Evolutionary conservation across 2,888 invertebrate species (phyloP).

Genomic region (Lamproptera curius): DNA sequence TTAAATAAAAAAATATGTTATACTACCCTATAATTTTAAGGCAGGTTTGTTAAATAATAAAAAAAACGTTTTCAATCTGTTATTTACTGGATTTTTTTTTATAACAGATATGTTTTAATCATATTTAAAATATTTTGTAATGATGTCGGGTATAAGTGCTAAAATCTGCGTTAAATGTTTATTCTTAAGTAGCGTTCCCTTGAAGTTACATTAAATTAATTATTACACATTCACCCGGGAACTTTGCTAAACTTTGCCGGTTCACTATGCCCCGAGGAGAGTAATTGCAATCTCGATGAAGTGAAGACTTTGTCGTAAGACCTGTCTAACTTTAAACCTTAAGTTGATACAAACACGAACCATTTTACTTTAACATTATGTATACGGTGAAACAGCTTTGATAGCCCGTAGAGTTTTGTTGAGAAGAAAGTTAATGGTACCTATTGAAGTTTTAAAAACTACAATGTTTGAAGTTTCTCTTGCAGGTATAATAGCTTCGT

Average conservation of each 20-base stretch:
- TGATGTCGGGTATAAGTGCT: too few relatives aligned
- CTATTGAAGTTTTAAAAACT: neutral
- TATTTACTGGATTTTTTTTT: too few relatives aligned
- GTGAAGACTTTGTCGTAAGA: conserved; percentile 11
- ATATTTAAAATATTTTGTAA: too few relatives aligned
- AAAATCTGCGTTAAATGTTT: conserved; percentile 35
- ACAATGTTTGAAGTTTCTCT: too few relatives aligned
- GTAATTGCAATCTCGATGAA: conserved; percentile 18
- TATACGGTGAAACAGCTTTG: neutral
- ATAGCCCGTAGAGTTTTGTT: conserved; percentile 9
- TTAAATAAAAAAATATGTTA: too few relatives aligned
- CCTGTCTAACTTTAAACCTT: conserved; percentile 16
- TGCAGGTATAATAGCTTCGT: too few relatives aligned
- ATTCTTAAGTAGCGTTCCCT: conserved; percentile 49
- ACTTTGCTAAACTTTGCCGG: conserved; percentile 53
- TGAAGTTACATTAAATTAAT: conserved; percentile 58
- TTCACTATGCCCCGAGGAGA: conserved; percentile 34
- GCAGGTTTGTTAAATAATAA: too few relatives aligned
- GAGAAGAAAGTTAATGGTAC: conserved; percentile 12
- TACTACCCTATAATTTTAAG: too few relatives aligned
- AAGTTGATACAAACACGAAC: conserved; percentile 13
- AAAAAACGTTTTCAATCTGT: too few relatives aligned
- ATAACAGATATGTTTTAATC: too few relatives aligned
- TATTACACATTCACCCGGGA: conserved; percentile 50
- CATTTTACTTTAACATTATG: conserved; percentile 4